These are phyloP conservation scores for Andrena flavipes DNA, from an alignment of 2,888 invertebrate genomes.

Conservation along the genomic window DNA sequence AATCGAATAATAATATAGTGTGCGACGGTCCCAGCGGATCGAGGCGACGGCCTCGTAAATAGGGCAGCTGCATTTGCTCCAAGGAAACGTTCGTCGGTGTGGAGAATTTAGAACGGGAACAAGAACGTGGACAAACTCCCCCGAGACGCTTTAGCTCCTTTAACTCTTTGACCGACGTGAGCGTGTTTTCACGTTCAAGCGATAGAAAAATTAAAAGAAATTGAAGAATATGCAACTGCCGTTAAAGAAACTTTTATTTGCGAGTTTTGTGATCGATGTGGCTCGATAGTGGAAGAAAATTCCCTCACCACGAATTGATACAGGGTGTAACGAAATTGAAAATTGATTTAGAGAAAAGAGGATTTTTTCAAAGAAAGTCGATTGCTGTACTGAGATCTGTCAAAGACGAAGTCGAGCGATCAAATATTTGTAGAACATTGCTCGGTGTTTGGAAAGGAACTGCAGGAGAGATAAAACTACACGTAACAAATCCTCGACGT, in stretches of 20 bases:
- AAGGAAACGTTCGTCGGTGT: not conserved
- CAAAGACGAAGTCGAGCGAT: not conserved
- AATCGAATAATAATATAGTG: conserved; percentile 50
- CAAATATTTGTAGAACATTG: conserved; percentile 15
- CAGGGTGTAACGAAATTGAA: no score
- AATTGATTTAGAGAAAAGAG: no score
- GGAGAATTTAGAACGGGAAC: conserved; percentile 20
- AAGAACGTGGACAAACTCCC: not conserved
- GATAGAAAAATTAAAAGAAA: no score
- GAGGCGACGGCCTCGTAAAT: conserved; percentile 30
- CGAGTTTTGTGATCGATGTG: no score
- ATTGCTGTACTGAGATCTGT: not conserved
- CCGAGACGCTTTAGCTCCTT: not conserved
- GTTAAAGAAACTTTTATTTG: no score
- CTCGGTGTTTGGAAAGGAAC: not conserved
- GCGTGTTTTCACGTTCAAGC: no score
- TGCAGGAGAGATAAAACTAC: not conserved
- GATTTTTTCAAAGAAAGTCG: not conserved
- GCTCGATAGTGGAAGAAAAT: no score
- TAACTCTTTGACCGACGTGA: not conserved
- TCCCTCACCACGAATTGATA: no score
- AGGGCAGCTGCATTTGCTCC: conserved; percentile 27
- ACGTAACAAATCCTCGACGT: conserved; percentile 15
- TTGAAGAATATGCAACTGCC: no score
- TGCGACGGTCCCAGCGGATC: conserved; percentile 28